Evolutionary conservation across 1,140 invertebrate species (phyloP).

Genomic region (Calliopsis andreniformis): DNA sequence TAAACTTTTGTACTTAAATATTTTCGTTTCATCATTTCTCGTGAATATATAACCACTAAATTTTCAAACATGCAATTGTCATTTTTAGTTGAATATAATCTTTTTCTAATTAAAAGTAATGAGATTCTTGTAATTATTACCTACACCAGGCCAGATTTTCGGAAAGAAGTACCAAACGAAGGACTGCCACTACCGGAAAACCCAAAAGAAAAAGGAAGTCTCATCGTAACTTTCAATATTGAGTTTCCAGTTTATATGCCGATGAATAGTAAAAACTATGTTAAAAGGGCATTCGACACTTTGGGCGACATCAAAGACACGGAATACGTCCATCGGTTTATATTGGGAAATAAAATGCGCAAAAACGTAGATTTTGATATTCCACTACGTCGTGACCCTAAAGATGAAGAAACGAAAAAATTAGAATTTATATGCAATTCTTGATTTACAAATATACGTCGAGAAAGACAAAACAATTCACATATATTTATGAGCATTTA

Average conservation of each 20-base stretch:
- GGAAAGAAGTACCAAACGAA: conserved; percentile 84
- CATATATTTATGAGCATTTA: no score
- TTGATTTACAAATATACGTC: neutral
- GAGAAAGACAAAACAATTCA: no score
- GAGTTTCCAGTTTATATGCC: conserved; percentile 83
- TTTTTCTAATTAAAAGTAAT: no score
- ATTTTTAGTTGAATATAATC: no score
- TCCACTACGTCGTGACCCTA: conserved; percentile 43
- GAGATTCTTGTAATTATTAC: no score
- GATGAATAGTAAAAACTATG: conserved; percentile 77
- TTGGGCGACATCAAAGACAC: conserved; percentile 55
- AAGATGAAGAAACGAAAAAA: conserved; percentile 39
- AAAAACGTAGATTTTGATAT: conserved; percentile 64
- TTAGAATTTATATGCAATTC: conserved; percentile 32
- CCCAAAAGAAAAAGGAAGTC: conserved; percentile 80
- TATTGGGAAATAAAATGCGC: conserved; percentile 77
- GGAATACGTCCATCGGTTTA: conserved; percentile 78
- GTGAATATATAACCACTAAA: no score
- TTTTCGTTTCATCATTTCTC: no score
- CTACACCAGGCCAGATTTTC: conserved; percentile 82
- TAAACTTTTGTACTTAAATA: no score
- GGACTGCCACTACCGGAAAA: conserved; percentile 84
- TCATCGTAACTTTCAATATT: conserved; percentile 83
- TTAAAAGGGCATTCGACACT: conserved; percentile 79
- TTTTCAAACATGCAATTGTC: no score